Conservation (phyloP, 2,113 vertebrate species). For the Craseonycteris thonglongyai region DNA sequence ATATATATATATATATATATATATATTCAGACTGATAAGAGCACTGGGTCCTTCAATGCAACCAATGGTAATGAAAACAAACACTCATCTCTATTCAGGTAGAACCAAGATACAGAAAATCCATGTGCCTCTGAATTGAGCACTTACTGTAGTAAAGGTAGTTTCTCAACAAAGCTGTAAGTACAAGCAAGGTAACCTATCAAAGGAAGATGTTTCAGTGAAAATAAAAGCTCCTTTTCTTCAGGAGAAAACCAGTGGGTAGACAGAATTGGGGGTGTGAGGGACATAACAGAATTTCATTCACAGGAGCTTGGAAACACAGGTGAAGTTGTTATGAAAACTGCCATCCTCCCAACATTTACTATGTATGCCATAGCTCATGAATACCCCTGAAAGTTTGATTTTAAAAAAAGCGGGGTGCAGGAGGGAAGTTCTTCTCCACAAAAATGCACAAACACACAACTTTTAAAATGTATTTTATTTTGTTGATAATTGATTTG, state of each 20-base stretch:
- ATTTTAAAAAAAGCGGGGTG: background rate
- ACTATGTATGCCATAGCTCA: background rate
- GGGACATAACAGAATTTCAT: background rate
- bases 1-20: too few relatives aligned
- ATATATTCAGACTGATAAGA: too few relatives aligned
- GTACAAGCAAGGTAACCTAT: background rate
- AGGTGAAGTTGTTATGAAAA: background rate
- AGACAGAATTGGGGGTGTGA: background rate
- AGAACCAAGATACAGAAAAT: background rate
- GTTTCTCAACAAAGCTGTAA: background rate
- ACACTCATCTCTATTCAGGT: background rate
- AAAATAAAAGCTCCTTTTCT: background rate
- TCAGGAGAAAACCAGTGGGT: background rate
- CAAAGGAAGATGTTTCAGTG: background rate
- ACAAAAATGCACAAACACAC: background rate
- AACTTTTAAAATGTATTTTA: background rate
- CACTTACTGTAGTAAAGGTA: background rate
- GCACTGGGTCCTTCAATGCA: background rate
- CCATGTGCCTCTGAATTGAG: background rate
- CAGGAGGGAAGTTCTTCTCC: background rate
- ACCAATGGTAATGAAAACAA: background rate
- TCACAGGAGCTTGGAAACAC: background rate
- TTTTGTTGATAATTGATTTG: conserved; percentile 5
- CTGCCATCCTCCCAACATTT: background rate
- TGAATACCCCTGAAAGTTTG: background rate